phyloP scores from a whole-genome alignment of 2,797 vertebrate species.

The Syngnathus acus region DNA sequence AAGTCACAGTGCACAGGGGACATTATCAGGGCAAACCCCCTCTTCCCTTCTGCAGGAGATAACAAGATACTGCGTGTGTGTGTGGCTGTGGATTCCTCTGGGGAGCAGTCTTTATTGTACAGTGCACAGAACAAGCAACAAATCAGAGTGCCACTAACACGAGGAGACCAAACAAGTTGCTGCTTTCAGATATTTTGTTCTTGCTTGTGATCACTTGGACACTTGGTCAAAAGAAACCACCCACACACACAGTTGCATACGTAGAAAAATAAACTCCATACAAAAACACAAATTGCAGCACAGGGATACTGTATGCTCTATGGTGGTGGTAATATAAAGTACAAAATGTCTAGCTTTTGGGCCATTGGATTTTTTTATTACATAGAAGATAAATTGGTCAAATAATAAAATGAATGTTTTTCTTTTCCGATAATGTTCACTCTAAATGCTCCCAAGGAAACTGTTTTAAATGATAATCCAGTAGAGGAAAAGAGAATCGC shows the following conservation, averaged over 20 bases:
- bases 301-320: background rate
- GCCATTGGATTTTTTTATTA: conserved; percentile 22
- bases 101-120: conserved; percentile 1
- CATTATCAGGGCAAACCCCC: background rate
- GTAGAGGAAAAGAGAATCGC: conserved; percentile 66
- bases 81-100: background rate
- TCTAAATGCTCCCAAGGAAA: conserved; percentile 70
- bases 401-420: conserved; percentile 46
- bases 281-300: background rate
- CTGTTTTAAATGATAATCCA: conserved; percentile 79
- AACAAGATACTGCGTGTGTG: background rate
- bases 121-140: background rate
- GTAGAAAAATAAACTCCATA: background rate
- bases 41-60: background rate
- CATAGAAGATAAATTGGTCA: conserved; percentile 44
- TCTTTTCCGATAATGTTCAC: conserved; percentile 45
- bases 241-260: background rate
- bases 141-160: background rate
- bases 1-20: background rate
- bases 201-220: background rate
- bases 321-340: background rate
- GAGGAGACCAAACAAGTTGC: conserved; percentile 1
- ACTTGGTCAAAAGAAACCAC: background rate
- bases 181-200: background rate
- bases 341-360: conserved; percentile 13